Base-by-base conservation (phyloP, 2,113 vertebrate species). In the Larimichthys crocea region DNA sequence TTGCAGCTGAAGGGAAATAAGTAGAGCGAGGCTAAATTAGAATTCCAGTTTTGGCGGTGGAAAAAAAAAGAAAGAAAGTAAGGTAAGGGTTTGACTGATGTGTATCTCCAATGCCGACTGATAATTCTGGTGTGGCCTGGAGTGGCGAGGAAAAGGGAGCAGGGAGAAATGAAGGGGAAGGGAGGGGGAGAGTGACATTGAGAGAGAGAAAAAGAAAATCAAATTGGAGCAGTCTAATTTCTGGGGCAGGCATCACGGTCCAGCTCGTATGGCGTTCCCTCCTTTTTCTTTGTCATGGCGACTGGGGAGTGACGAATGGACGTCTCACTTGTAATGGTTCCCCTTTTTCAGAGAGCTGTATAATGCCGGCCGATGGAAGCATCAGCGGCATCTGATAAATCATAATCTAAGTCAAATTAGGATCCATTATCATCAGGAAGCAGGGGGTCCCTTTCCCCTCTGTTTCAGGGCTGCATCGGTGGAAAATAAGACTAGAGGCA, bases 361-460 rank as follows among this genome's bases (percentile, higher is more conserved):
- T 83, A 82, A 87, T 71, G 79, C 73, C 50, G 86, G 56, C 66
- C 69, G 74, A 80, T 42, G 52, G 83, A 86, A 83, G 85, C 87
- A 64, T 61, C 80, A 26, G 82, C 82, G 75, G 88, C 85, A 64
- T 91, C 89, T 87, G 89, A 90, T 90, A 88, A 88, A 92, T 92
- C 92, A 90, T 84, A 81, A 91, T 93, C 79, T 80, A 61, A 90
- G 85, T 92, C 84, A 82, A 89, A 91, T 92, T 93, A 93, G 85
- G 87, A 80, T 89, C 87, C 89, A 92, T 92, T 92, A 93, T 86
- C 86, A 86, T 88, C 75, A 65, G 53, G 53, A 85, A 80, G 86
- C 83, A 42, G 80, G 84, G 77, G 89, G 89, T 48, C 60, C 60
- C 66, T 69, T 65, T 59, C 44, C 59, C 60, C 89, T 75, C 75